Evolutionary conservation across 2,113 vertebrate species (phyloP).

Genomic region (Tupaia tana): DNA sequence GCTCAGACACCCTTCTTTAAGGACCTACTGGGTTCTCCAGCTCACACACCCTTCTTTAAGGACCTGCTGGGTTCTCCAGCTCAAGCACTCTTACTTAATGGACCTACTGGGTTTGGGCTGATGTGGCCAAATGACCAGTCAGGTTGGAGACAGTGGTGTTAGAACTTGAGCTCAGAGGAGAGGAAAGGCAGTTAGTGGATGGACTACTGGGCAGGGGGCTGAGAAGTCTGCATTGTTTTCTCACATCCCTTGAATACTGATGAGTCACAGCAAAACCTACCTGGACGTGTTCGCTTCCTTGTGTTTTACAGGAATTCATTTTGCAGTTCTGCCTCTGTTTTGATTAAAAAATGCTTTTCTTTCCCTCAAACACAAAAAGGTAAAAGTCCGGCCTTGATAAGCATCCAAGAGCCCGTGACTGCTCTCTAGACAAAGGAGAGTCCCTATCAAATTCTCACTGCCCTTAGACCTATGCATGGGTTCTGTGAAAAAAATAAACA

Average conservation of each 20-base stretch:
- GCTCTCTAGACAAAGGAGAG: conserved; percentile 24
- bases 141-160: conserved; percentile 59
- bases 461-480: not conserved
- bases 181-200: conserved; percentile 66
- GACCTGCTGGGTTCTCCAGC: too few species aligned
- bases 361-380: conserved; percentile 38
- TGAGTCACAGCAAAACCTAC: conserved; percentile 60
- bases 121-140: conserved; percentile 65
- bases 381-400: conserved; percentile 41
- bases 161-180: conserved; percentile 60
- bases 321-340: conserved; percentile 55
- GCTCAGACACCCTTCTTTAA: not conserved
- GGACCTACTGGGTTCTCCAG: not conserved
- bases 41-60: not conserved
- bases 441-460: not conserved
- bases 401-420: conserved; percentile 28
- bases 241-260: conserved; percentile 31
- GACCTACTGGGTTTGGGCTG: conserved; percentile 69
- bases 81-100: conserved; percentile 55
- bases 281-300: not conserved
- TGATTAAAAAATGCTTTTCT: conserved; percentile 59
- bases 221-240: conserved; percentile 22
- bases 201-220: conserved; percentile 16
- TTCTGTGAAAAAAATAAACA: not conserved
- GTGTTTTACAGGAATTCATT: conserved; percentile 54